phyloP scores from a whole-genome alignment of 1,140 invertebrate species.

The Nixonia krombeini region DNA sequence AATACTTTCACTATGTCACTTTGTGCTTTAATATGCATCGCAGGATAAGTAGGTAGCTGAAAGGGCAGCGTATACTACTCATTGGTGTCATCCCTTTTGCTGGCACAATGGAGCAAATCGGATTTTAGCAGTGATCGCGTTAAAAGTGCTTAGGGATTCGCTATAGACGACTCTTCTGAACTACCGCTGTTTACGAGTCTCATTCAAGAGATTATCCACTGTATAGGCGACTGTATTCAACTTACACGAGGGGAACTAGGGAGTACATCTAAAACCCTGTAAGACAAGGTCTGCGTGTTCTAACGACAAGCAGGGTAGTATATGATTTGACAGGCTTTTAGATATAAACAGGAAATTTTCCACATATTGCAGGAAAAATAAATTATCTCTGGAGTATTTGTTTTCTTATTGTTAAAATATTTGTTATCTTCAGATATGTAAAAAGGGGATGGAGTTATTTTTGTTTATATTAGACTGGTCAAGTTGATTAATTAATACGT shows the following conservation, averaged over 20 bases:
- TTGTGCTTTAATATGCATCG: slow-evolving; percentile 52
- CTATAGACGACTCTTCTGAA: slow-evolving; percentile 38
- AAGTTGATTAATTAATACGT: no score
- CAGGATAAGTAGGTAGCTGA: slow-evolving; percentile 55
- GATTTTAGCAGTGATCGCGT: slow-evolving; percentile 63
- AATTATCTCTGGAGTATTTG: no score
- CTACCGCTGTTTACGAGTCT: slow-evolving; percentile 54
- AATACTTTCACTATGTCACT: background rate
- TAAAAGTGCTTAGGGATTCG: slow-evolving; percentile 55
- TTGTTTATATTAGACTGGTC: no score
- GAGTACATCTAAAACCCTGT: slow-evolving; percentile 19
- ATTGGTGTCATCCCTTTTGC: slow-evolving; percentile 57
- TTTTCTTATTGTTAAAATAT: no score
- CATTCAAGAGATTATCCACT: slow-evolving; percentile 48
- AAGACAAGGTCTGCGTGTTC: background rate
- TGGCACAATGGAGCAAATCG: slow-evolving; percentile 58
- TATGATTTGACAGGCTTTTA: no score
- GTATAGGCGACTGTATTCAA: background rate
- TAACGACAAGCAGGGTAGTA: no score
- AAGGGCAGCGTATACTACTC: slow-evolving; percentile 20
- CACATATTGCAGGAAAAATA: no score
- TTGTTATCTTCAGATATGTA: no score
- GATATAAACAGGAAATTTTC: no score
- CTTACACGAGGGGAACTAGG: background rate
- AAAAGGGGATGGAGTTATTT: no score